These are phyloP conservation scores for Scaptomyza graminum DNA, from an alignment of 1,140 invertebrate genomes.

Conservation along the genomic window DNA sequence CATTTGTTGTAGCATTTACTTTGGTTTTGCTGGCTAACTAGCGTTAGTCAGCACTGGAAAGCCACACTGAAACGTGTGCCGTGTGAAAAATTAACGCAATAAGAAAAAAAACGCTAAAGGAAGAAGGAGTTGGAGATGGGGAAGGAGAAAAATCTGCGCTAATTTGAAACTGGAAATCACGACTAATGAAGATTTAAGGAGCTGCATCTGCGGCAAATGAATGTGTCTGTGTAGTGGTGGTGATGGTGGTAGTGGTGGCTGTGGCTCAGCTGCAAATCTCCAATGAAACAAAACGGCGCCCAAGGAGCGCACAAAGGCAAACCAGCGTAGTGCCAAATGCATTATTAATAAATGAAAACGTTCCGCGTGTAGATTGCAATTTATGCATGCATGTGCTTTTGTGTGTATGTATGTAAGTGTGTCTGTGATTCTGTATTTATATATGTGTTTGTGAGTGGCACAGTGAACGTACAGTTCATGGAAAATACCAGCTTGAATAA, in stretches of 20 bases:
- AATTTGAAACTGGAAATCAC: slow-evolving; percentile 54
- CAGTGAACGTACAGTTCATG: slow-evolving; percentile 44
- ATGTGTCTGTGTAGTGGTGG: slow-evolving; percentile 28
- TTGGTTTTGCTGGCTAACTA: slow-evolving; percentile 29
- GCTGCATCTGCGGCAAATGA: slow-evolving; percentile 47
- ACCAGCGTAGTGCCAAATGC: slow-evolving; percentile 45
- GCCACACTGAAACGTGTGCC: slow-evolving; percentile 42
- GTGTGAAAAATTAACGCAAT: slow-evolving; percentile 48
- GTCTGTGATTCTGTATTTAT: slow-evolving; percentile 9
- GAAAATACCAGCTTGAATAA: slow-evolving; percentile 48
- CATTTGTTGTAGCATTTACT: slow-evolving; percentile 4
- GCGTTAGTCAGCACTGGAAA: slow-evolving; percentile 46
- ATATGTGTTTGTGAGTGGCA: slow-evolving; percentile 15
- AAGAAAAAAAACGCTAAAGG: slow-evolving; percentile 18
- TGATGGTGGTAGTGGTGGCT: slow-evolving; percentile 4
- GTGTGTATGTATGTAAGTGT: background rate
- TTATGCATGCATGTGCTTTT: slow-evolving; percentile 44
- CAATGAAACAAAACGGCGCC: slow-evolving; percentile 45
- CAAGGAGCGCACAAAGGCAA: slow-evolving; percentile 25
- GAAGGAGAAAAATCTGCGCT: slow-evolving; percentile 35
- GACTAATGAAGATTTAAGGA: slow-evolving; percentile 58
- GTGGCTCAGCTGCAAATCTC: slow-evolving; percentile 46
- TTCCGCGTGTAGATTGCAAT: slow-evolving; percentile 52
- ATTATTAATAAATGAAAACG: slow-evolving; percentile 63
- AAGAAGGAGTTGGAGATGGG: background rate